Evolutionary conservation across 2,797 vertebrate species (phyloP).

Genomic region (Pantherophis vulpinus): DNA sequence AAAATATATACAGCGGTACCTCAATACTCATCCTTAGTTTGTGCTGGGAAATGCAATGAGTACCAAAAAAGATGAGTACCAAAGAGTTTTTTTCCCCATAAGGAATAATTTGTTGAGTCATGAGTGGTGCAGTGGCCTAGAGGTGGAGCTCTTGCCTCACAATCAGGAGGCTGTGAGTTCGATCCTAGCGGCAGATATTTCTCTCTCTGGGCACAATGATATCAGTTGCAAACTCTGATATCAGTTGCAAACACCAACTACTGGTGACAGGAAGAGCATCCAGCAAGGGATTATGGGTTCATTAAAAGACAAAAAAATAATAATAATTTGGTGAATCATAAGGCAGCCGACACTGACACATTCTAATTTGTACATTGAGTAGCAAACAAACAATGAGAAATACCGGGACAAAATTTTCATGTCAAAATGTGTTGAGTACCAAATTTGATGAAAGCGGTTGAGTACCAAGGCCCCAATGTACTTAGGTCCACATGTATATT

Average conservation of each 20-base stretch:
- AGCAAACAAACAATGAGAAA: background rate
- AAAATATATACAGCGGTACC: background rate
- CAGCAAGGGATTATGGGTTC: too few relatives aligned
- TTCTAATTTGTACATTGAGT: background rate
- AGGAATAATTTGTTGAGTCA: background rate
- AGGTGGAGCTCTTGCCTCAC: too few relatives aligned
- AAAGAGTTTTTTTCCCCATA: background rate
- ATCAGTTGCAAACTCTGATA: too few relatives aligned
- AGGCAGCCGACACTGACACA: background rate
- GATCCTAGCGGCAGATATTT: too few relatives aligned
- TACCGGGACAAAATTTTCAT: background rate
- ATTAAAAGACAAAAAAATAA: too few relatives aligned
- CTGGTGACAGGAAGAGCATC: too few relatives aligned
- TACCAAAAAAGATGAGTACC: background rate
- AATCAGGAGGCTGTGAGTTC: too few relatives aligned
- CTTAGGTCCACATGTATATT: background rate
- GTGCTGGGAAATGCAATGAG: background rate
- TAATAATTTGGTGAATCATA: background rate
- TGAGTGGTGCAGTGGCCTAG: too few relatives aligned
- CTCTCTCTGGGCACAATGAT: too few relatives aligned
- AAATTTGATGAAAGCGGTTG: background rate
- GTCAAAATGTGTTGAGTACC: background rate
- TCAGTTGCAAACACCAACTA: too few relatives aligned
- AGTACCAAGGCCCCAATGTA: background rate
- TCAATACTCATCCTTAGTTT: background rate